phyloP scores from a whole-genome alignment of 1,140 invertebrate genomes.

The Drosophila repleta region DNA sequence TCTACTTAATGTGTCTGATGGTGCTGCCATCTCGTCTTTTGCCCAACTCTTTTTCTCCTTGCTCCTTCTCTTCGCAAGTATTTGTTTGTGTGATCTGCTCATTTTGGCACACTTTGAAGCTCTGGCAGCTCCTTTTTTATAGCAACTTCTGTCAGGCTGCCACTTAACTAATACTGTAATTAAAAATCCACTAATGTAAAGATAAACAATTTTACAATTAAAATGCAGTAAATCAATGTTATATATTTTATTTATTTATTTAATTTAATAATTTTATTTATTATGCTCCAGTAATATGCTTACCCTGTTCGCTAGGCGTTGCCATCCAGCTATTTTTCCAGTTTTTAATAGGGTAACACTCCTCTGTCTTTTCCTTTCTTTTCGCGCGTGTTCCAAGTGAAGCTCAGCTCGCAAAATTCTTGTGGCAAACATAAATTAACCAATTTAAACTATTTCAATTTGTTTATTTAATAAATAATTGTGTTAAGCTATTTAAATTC shows the following conservation, averaged over 20 bases:
- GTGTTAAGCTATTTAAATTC: background rate
- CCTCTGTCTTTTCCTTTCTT: slow-evolving; percentile 1
- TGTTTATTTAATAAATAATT: background rate
- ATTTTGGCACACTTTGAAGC: background rate
- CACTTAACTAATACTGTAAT: background rate
- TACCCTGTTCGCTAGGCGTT: slow-evolving; percentile 17
- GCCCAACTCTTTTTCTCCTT: background rate
- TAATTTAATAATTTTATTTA: background rate
- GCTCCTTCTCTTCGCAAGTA: slow-evolving; percentile 6
- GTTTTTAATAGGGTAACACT: slow-evolving; percentile 22
- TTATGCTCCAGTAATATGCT: background rate
- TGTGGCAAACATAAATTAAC: background rate
- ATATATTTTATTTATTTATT: background rate
- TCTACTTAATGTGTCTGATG: background rate
- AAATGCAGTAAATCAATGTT: background rate
- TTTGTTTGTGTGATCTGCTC: too few relatives aligned
- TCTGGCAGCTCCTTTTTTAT: slow-evolving; percentile 1
- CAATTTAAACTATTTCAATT: slow-evolving; percentile 12
- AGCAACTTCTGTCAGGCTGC: background rate
- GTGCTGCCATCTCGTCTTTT: background rate
- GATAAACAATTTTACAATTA: background rate
- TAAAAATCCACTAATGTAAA: background rate
- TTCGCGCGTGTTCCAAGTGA: background rate
- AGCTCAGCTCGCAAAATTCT: slow-evolving; percentile 1
- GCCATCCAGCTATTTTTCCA: background rate